Conservation (phyloP, 2,113 vertebrate genomes). For the Stigmatopora argus region DNA sequence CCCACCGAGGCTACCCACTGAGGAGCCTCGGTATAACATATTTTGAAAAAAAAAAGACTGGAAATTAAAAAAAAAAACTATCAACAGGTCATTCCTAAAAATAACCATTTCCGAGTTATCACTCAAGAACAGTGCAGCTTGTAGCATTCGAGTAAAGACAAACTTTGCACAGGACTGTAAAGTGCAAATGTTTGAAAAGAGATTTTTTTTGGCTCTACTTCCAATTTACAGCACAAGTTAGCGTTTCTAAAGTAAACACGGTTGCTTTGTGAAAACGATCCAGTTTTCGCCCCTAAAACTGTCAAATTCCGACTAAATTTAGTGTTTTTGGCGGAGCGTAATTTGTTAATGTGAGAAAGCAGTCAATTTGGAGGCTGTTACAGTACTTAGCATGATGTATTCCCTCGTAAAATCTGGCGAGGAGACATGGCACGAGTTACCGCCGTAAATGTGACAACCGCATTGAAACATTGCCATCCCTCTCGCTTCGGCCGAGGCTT, state of each 20-base stretch:
- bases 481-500: background rate
- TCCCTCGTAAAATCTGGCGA: slow-evolving; percentile 3
- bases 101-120: too few species aligned
- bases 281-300: too few species aligned
- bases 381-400: background rate
- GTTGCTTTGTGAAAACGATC: background rate
- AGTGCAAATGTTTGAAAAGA: background rate
- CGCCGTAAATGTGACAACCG: slow-evolving; percentile 8
- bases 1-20: too few species aligned
- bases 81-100: too few species aligned
- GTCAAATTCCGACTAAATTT: background rate
- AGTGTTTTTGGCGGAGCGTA: background rate
- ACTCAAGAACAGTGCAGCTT: too few species aligned
- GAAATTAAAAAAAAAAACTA: too few species aligned
- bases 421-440: slow-evolving; percentile 6
- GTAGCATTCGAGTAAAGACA: too few species aligned
- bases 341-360: slow-evolving; percentile 2
- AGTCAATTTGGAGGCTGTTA: background rate
- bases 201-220: background rate
- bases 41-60: too few species aligned
- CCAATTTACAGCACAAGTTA: background rate
- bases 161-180: background rate
- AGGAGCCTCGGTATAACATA: too few species aligned
- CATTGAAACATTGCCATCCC: slow-evolving; percentile 5
- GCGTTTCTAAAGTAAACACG: background rate